Evolutionary conservation across 2,888 invertebrate genomes (phyloP).

Genomic region (Zhuqinia jingwanae): DNA sequence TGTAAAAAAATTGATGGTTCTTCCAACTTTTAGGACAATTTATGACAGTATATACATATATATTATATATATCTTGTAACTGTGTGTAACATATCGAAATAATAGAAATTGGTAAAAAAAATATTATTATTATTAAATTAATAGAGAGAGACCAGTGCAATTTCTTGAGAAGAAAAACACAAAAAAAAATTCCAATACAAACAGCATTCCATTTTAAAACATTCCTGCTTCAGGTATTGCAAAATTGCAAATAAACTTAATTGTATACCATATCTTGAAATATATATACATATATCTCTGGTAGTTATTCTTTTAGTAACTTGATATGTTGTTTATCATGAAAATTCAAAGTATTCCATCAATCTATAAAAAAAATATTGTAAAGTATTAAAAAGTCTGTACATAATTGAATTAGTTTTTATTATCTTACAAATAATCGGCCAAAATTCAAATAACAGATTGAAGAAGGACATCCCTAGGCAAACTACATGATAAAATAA

Average conservation of each 20-base stretch:
- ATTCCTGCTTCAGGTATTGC: background rate
- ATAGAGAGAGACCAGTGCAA: too few species aligned
- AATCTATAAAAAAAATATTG: too few species aligned
- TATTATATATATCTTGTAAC: background rate
- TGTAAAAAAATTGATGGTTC: background rate
- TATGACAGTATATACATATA: background rate
- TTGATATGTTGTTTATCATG: background rate
- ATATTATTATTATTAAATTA: too few species aligned
- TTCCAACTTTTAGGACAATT: background rate
- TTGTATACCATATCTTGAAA: background rate
- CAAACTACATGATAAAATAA: too few species aligned
- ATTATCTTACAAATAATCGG: too few species aligned
- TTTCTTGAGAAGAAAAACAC: too few species aligned
- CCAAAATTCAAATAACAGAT: background rate
- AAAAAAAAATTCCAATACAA: background rate
- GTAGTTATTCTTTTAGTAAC: background rate
- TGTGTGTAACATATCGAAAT: too few species aligned
- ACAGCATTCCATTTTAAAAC: conserved; percentile 1
- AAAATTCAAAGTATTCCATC: background rate
- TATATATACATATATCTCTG: background rate
- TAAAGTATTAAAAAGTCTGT: too few species aligned
- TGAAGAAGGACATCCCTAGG: too few species aligned
- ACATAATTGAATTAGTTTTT: too few species aligned
- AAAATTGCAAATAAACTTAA: background rate
- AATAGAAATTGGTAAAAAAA: too few species aligned